Conservation (phyloP, 2,113 vertebrate genomes). For the Ibidorhyncha struthersii region DNA sequence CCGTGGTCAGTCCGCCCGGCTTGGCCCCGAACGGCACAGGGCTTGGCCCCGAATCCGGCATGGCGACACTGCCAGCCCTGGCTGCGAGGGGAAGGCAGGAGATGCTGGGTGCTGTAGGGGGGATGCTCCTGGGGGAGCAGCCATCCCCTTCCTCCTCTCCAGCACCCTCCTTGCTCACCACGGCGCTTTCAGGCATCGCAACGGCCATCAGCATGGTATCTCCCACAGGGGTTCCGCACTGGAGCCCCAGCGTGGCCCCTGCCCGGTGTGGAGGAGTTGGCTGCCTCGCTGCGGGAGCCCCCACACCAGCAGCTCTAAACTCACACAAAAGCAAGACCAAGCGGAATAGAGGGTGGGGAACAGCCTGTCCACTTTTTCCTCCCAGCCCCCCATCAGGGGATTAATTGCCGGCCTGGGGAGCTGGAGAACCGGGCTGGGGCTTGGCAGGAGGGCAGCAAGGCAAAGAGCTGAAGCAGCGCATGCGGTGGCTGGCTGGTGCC, state of each 20-base stretch:
- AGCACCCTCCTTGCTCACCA: neutral
- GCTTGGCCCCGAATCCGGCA: neutral
- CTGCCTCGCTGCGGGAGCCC: neutral
- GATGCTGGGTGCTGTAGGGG: neutral
- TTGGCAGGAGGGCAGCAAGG: constrained; percentile 1
- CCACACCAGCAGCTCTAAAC: neutral
- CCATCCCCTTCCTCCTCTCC: neutral
- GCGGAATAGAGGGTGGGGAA: neutral
- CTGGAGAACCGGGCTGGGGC: neutral
- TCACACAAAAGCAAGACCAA: neutral
- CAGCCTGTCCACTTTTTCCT: neutral
- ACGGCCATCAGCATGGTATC: accelerated
- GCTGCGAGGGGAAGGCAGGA: neutral
- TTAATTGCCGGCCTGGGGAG: neutral
- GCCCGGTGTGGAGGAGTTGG: neutral
- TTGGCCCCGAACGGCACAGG: neutral
- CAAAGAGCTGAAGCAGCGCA: neutral
- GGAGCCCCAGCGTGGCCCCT: neutral
- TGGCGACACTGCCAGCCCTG: accelerated
- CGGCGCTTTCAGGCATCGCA: neutral
- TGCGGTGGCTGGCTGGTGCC: neutral
- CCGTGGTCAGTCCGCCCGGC: neutral
- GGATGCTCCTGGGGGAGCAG: neutral
- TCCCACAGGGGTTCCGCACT: neutral
- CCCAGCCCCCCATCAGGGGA: neutral